Evolutionary conservation across 2,888 invertebrate species (phyloP).

Genomic region (Drosophila algonquin): DNA sequence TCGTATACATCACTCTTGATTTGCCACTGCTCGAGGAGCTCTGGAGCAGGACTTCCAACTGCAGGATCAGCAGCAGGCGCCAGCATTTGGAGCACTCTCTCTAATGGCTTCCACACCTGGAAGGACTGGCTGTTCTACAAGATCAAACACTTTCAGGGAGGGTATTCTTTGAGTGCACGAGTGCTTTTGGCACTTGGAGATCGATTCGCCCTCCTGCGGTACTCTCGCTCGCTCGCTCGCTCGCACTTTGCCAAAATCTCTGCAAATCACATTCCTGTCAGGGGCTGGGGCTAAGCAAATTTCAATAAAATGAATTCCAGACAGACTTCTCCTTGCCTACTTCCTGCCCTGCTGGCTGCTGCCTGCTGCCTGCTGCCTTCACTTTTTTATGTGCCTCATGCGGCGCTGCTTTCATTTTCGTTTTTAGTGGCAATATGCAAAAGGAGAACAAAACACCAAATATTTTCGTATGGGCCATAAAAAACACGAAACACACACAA

Average conservation of each 20-base stretch:
- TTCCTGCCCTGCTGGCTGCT: no score
- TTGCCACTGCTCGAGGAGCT: no score
- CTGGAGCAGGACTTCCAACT: no score
- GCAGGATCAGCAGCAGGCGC: no score
- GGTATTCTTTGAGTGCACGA: no score
- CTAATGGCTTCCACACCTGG: no score
- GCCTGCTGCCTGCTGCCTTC: background rate
- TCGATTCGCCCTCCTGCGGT: background rate
- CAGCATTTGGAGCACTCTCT: no score
- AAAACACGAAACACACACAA: slow-evolving; percentile 20
- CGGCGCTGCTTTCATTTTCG: slow-evolving; percentile 65
- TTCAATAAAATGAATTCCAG: slow-evolving; percentile 74
- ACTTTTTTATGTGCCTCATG: slow-evolving; percentile 64
- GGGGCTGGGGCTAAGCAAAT: slow-evolving; percentile 64
- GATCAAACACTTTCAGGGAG: no score
- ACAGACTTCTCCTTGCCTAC: background rate
- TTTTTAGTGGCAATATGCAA: slow-evolving; percentile 77
- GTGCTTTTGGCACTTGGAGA: no score
- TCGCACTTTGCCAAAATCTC: background rate
- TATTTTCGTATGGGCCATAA: slow-evolving; percentile 49
- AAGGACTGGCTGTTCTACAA: no score
- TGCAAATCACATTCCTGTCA: slow-evolving; percentile 29
- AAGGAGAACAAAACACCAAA: slow-evolving; percentile 51
- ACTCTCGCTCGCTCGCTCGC: background rate
- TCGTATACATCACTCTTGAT: no score